These are phyloP conservation scores for Ylistrum balloti DNA, from an alignment of 1,140 invertebrate genomes.

Conservation along the genomic window DNA sequence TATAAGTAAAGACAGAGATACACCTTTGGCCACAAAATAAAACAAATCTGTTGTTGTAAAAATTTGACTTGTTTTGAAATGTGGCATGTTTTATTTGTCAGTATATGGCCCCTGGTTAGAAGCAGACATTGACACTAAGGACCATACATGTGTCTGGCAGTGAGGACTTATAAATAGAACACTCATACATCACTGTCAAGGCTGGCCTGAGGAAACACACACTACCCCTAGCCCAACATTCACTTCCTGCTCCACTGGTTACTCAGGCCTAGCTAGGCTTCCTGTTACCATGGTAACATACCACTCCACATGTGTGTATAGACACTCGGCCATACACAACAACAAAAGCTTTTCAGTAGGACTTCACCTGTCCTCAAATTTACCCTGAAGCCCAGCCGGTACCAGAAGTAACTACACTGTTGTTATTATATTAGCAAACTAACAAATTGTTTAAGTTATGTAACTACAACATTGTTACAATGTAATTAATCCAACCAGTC, in stretches of 20 bases:
- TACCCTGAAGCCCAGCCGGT: too few species aligned
- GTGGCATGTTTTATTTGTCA: too few species aligned
- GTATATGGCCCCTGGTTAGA: background rate
- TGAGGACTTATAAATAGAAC: constrained; percentile 19
- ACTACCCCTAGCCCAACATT: constrained; percentile 15
- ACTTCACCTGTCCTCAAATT: background rate
- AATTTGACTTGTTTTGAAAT: too few species aligned
- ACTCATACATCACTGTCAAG: background rate
- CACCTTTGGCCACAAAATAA: too few species aligned
- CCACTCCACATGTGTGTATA: constrained; percentile 32
- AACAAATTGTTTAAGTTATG: background rate
- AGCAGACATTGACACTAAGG: background rate
- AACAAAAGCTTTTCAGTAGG: background rate
- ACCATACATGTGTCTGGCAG: background rate
- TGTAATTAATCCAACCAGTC: too few species aligned
- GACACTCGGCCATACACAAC: background rate
- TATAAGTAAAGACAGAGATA: too few species aligned
- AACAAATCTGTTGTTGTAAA: too few species aligned
- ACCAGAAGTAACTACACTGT: background rate
- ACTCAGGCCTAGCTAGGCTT: constrained; percentile 24
- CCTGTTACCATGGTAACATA: constrained; percentile 16
- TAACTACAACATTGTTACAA: too few species aligned
- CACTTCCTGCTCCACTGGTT: constrained; percentile 26
- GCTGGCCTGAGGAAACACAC: background rate
- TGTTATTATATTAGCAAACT: background rate